These are phyloP conservation scores for Phocides pigmalion DNA, from an alignment of 1,140 invertebrate species.

Conservation along the genomic window DNA sequence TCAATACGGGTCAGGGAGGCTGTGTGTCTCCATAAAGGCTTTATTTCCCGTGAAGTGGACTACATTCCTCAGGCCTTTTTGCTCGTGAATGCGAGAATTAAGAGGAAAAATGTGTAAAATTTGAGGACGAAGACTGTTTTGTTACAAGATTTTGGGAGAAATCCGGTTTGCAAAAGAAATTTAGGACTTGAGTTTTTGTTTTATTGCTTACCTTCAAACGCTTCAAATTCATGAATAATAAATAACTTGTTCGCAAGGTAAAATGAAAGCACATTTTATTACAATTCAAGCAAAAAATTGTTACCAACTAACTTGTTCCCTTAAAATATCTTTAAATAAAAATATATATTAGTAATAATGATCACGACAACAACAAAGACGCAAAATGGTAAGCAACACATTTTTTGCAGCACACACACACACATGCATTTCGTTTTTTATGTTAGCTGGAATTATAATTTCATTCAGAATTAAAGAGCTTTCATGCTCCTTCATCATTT, in stretches of 20 bases:
- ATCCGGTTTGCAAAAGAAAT: neutral
- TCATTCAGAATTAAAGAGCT: constrained; percentile 1
- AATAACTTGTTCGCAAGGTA: no score
- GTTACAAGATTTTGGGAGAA: neutral
- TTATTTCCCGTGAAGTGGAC: constrained; percentile 59
- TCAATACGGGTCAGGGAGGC: constrained; percentile 8
- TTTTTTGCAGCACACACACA: no score
- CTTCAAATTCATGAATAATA: no score
- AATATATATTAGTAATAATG: neutral
- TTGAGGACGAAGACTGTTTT: neutral
- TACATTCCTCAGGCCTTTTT: constrained; percentile 35
- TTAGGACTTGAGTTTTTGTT: neutral
- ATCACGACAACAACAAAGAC: neutral
- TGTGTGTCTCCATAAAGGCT: constrained; percentile 53
- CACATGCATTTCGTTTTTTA: neutral
- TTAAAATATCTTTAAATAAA: neutral
- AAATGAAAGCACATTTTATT: no score
- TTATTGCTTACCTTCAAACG: no score
- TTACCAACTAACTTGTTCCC: no score
- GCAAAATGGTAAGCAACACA: neutral
- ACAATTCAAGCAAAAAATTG: no score
- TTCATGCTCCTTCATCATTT: neutral
- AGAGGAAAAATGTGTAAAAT: constrained; percentile 29
- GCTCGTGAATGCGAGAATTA: constrained; percentile 36
- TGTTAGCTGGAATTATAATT: constrained; percentile 1